phyloP scores from a whole-genome alignment of 1,140 invertebrate species.

The Trichonephila clavata region DNA sequence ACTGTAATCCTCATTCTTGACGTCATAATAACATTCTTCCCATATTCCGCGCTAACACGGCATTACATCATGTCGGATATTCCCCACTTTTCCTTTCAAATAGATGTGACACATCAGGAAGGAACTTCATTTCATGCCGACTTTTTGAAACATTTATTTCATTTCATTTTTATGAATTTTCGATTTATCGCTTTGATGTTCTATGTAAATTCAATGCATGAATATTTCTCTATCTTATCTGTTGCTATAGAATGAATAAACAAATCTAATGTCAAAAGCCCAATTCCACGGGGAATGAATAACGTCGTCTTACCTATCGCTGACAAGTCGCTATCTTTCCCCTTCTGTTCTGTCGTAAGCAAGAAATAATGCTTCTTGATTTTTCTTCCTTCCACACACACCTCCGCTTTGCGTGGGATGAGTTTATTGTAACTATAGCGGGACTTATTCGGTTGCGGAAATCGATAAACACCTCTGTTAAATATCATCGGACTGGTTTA shows the following conservation, averaged over 20 bases:
- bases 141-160: not conserved
- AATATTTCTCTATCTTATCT: constrained; percentile 24
- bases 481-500: not conserved
- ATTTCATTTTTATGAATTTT: not conserved
- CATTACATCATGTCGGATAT: not conserved
- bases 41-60: not conserved
- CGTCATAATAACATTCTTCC: not conserved
- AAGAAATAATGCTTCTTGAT: not conserved
- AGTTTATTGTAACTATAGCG: not conserved
- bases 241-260: not conserved
- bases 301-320: not conserved
- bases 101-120: not conserved
- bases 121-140: not conserved
- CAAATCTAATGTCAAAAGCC: constrained; percentile 5
- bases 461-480: not conserved
- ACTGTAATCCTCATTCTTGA: not conserved
- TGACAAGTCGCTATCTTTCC: not conserved
- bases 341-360: not conserved
- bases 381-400: not conserved
- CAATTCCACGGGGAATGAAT: not conserved
- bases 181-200: constrained; percentile 10
- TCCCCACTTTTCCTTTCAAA: not conserved
- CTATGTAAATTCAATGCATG: not conserved
- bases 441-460: constrained; percentile 4
- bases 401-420: not conserved